Base-by-base conservation (phyloP, 2,113 vertebrate species). In the Aphyosemion australe region DNA sequence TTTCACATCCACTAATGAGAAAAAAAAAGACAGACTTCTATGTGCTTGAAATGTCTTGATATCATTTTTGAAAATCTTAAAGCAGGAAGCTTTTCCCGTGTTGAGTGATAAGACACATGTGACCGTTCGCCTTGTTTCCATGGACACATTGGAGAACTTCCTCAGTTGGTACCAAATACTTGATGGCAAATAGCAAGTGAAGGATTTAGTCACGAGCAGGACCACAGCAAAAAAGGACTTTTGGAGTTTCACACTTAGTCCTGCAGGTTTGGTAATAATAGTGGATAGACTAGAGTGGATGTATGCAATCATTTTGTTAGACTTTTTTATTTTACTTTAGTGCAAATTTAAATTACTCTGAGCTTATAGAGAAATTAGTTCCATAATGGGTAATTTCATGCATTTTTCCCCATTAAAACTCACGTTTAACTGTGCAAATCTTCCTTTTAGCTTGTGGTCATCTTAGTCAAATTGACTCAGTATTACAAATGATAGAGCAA, bases 61-160 rank as follows among this genome's bases (percentile, higher is more conserved):
- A 85, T 63, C 4, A 19, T 72, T 64, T n/a, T 58, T 47, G 34
- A 73, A 51, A 58, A 75, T 75, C 63, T 39, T 57, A 51, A 62
- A 62, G 69, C 67, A 83, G 66, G 69, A 75, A 67, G 77, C 74
- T 78, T 82, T 72, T 65, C 63, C 70, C 57, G 51, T 74, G 61
- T 59, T 61, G 77, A 77, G 56, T 72, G 82, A 85, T 69, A 75
- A 80, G 72, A 84, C 77, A 86, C 71, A 79, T 83, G 84, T 88
- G 82, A 87, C 74, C 78, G 83, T 76, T 78, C 67, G 78, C 83
- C 88, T 86, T 66, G 89, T 90, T 92, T 90, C 89, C 89, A 92
- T 91, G 89, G 91, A 85, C 91, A 93, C 90, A 76, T 87, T 87
- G 88, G 75, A 76, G 65, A 85, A 88, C 69, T 70, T 83, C 81